phyloP scores from a whole-genome alignment of 2,888 invertebrate genomes.

The Alloplasta piceator region DNA sequence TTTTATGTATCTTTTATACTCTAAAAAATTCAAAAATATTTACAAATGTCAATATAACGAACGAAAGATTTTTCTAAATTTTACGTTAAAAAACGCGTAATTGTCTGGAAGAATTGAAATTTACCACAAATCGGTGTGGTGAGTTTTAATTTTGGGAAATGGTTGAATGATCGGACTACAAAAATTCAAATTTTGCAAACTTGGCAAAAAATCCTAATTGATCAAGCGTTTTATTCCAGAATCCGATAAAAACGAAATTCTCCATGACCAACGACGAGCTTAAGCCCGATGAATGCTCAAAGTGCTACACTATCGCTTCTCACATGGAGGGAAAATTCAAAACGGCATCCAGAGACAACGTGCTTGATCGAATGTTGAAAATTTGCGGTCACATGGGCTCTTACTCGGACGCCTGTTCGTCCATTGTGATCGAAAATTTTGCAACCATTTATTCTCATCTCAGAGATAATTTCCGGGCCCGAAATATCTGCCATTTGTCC shows the following conservation, averaged over 20 bases:
- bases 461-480: slow-evolving; percentile 86
- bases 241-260: slow-evolving; percentile 49
- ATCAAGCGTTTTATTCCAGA: slow-evolving; percentile 28
- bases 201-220: too few species aligned
- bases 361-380: slow-evolving; percentile 79
- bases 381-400: slow-evolving; percentile 89
- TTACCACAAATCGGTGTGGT: too few species aligned
- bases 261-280: slow-evolving; percentile 77
- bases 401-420: slow-evolving; percentile 92
- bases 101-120: too few species aligned
- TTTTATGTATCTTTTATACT: too few species aligned
- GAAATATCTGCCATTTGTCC: slow-evolving; percentile 89
- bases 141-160: too few species aligned
- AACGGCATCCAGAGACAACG: slow-evolving; percentile 70
- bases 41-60: too few species aligned
- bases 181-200: too few species aligned
- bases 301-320: slow-evolving; percentile 78
- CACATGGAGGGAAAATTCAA: slow-evolving; percentile 79
- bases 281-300: slow-evolving; percentile 79
- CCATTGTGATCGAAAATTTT: slow-evolving; percentile 89
- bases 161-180: too few species aligned
- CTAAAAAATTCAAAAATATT: too few species aligned
- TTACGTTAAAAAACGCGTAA: too few species aligned
- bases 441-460: slow-evolving; percentile 88
- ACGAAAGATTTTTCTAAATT: too few species aligned